Base-by-base conservation (phyloP, 2,888 invertebrate species). In the Brachyptera putata region DNA sequence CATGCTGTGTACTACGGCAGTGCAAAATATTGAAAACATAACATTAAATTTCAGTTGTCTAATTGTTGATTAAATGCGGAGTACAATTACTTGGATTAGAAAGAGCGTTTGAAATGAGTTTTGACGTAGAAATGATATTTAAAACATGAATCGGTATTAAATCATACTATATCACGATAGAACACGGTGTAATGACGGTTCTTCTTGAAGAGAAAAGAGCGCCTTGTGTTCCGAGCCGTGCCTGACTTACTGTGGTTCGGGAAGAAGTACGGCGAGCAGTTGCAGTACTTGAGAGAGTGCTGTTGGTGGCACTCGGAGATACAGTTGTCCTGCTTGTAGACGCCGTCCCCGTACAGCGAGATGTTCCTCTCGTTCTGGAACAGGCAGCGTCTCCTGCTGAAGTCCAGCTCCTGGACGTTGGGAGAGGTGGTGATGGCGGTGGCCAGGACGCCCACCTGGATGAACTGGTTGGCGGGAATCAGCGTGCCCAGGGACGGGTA, bases 191-290 rank as follows among this genome's bases (percentile, higher is more conserved):
- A n/a, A n/a, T n/a, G n/a, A n/a, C n/a, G n/a, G n/a, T n/a, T n/a
- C n/a, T n/a, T n/a, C n/a, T n/a, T n/a, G n/a, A n/a, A n/a, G n/a
- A n/a, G n/a, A n/a, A n/a, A n/a, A n/a, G n/a, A n/a, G n/a, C n/a
- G n/a, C n/a, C n/a, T n/a, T n/a, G n/a, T n/a, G n/a, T n/a, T n/a
- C n/a, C n/a, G n/a, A n/a, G n/a, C n/a, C n/a, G n/a, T n/a, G n/a
- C n/a, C n/a, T n/a, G n/a, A 30, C 64, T 65, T 53, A 57, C 64
- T 63, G 30, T 62, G 30, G 34, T 65, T 57, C 14, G 62, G 61
- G 30, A 68, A 69, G 62, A 72, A 72, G 55, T 70, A 69, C 1
- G 71, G 70, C 16, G 68, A 67, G 61, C 73, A 73, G 56, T 69
- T 69, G 63, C 72, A 73, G 25, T 67, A 67, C 30, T 68, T 55